These are phyloP conservation scores for Antigone vipio DNA, from an alignment of 2,113 vertebrate genomes.

Conservation along the genomic window DNA sequence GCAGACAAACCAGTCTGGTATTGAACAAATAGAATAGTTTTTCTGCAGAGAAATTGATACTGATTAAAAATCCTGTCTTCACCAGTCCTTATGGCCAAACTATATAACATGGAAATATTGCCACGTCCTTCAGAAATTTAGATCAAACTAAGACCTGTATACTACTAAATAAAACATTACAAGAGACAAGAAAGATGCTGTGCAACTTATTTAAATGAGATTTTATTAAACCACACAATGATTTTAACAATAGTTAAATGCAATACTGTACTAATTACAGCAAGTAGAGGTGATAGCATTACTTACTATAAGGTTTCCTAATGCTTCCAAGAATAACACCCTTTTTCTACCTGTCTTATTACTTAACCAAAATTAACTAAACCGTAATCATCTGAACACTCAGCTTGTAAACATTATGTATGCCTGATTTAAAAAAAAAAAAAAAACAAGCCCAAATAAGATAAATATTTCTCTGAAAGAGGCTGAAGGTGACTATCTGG, in stretches of 20 bases:
- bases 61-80: neutral
- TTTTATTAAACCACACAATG: neutral
- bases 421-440: neutral
- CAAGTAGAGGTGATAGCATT: neutral
- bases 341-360: neutral
- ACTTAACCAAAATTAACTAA: neutral
- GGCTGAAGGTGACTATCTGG: neutral
- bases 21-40: neutral
- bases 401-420: rapidly evolving
- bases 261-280: neutral
- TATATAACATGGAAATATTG: neutral
- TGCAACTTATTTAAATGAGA: neutral
- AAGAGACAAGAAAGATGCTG: neutral
- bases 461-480: neutral
- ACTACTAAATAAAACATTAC: neutral
- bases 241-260: neutral
- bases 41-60: neutral
- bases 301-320: neutral
- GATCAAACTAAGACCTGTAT: neutral
- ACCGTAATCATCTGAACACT: neutral
- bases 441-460: neutral
- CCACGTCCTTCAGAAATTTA: neutral
- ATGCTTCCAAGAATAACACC: neutral
- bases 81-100: neutral
- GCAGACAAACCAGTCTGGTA: neutral